Evolutionary conservation across 2,797 vertebrate species (phyloP).

Genomic region (Cyprinodon diabolis): DNA sequence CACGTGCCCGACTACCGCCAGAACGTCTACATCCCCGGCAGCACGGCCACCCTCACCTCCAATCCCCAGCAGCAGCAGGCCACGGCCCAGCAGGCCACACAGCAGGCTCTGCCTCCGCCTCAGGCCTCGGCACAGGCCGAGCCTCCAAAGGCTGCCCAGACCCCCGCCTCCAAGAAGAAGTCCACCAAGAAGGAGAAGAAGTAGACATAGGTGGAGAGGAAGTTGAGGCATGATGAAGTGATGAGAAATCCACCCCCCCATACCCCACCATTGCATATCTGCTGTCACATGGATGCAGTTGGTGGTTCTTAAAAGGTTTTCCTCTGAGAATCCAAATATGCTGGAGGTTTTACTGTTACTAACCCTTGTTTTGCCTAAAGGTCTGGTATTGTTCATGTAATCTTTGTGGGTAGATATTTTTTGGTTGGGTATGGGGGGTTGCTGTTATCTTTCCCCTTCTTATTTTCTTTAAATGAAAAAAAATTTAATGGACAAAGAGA

Average conservation of each 20-base stretch:
- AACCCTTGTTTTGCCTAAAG: slow-evolving; percentile 57
- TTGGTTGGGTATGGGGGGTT: slow-evolving; percentile 69
- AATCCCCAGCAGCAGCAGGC: slow-evolving; percentile 86
- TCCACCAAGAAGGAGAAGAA: slow-evolving; percentile 98
- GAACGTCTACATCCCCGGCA: slow-evolving; percentile 98
- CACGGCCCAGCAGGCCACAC: slow-evolving; percentile 84
- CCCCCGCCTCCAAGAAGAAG: slow-evolving; percentile 96
- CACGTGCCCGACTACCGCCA: slow-evolving; percentile 98
- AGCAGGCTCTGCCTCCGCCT: slow-evolving; percentile 80
- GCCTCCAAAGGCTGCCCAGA: slow-evolving; percentile 81
- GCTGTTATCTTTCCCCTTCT: slow-evolving; percentile 31
- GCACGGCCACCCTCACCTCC: slow-evolving; percentile 93
- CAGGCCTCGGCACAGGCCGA: slow-evolving; percentile 77
- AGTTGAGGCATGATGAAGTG: slow-evolving; percentile 40
- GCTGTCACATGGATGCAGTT: slow-evolving; percentile 53
- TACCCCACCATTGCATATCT: slow-evolving; percentile 67
- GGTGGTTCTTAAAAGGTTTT: slow-evolving; percentile 55
- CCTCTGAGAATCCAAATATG: slow-evolving; percentile 58
- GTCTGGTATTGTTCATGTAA: slow-evolving; percentile 60
- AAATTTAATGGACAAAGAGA: slow-evolving; percentile 65
- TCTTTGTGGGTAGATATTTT: slow-evolving; percentile 63
- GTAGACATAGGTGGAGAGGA: slow-evolving; percentile 70
- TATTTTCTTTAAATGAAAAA: slow-evolving; percentile 39
- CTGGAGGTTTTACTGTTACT: slow-evolving; percentile 60
- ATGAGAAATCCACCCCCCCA: slow-evolving; percentile 62